Evolutionary conservation across 1,140 invertebrate genomes (phyloP), one percentile per base, ranked within the genome.

Genomic region (Asobara japonica): DNA sequence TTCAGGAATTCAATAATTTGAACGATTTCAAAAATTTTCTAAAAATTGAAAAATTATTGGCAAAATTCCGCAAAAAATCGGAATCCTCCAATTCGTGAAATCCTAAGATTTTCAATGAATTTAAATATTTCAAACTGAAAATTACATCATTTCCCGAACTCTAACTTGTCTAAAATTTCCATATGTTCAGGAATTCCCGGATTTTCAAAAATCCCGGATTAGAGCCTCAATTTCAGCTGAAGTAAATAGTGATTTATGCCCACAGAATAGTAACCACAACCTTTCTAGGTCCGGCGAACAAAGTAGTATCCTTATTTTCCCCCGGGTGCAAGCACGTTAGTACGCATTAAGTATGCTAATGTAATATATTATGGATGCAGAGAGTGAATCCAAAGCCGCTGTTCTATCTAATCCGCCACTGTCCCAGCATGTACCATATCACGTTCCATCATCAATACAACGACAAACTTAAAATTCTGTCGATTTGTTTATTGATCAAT

Each of bases 281-380:
- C 51, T 27, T 56, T 56, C 22, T 22, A 25, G 25, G 20, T 56
- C 51, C n/a, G 18, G 6, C 51, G 22, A 6, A 25, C 51, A 20
- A 18, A 6, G 51, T 56, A 56, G 25, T 56, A 56, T 56, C 51
- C 51, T 45, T 45, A 56, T 56, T 56, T 56, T 22, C 13, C 18
- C 51, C 4, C 51, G 22, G 18, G 20, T 56, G 7, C 20, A 25
- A 56, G 18, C 51, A 10, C 22, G 51, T 25, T 56, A 45, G 38
- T 48, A 65, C 69, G 60, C 69, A 71, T 65, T 65, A 18, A 65
- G 41, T 65, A 71, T 71, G 69, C 69, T 65, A 71, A 71, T 65
- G 30, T 33, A 36, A 71, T 65, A 71, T 71, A 71, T 71, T 56
- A 71, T 56, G 64, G 36, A 65, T 65, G 61, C 69, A 36, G 69